A percentile compares a stretch with the other conserved stretches of the same genome.
Conservation (phyloP, 1,140 invertebrate genomes). For the Drosophila persimilis region DNA sequence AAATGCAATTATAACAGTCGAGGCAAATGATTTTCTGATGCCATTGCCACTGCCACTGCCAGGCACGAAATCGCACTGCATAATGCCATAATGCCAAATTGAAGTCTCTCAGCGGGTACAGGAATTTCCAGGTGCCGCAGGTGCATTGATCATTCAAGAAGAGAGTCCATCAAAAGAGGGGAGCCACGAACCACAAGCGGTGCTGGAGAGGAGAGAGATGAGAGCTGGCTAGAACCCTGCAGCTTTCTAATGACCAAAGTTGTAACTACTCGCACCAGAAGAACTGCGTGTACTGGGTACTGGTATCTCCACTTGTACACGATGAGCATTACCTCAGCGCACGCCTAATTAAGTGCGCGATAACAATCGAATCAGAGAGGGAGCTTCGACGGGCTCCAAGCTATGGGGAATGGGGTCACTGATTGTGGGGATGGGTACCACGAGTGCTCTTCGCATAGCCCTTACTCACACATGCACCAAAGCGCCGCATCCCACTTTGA, state of each 20-base stretch:
- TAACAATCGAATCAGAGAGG: slow-evolving; percentile 51
- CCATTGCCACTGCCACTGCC: slow-evolving; percentile 10
- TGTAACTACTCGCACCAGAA: slow-evolving; percentile 30
- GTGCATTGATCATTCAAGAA: slow-evolving; percentile 53
- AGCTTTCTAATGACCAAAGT: slow-evolving; percentile 66
- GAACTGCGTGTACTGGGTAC: neutral
- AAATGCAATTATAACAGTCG: slow-evolving; percentile 62
- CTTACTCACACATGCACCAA: too few relatives aligned
- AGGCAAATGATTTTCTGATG: slow-evolving; percentile 53
- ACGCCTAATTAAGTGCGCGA: slow-evolving; percentile 75
- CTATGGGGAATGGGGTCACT: slow-evolving; percentile 58
- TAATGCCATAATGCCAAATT: slow-evolving; percentile 38
- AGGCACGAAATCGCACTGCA: slow-evolving; percentile 12
- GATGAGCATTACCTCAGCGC: slow-evolving; percentile 58
- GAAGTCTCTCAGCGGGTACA: slow-evolving; percentile 19
- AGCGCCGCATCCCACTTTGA: slow-evolving; percentile 5
- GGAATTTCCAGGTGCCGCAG: slow-evolving; percentile 18
- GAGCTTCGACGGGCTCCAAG: neutral
- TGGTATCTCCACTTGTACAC: neutral
- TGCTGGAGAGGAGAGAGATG: slow-evolving; percentile 1
- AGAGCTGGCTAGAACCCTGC: slow-evolving; percentile 33
- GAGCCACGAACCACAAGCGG: too few relatives aligned
- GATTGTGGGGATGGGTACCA: slow-evolving; percentile 40
- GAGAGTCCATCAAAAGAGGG: slow-evolving; percentile 17
- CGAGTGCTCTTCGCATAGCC: neutral